Evolutionary conservation across 2,888 invertebrate species (phyloP).

Genomic region (Zaprionus bogoriensis): DNA sequence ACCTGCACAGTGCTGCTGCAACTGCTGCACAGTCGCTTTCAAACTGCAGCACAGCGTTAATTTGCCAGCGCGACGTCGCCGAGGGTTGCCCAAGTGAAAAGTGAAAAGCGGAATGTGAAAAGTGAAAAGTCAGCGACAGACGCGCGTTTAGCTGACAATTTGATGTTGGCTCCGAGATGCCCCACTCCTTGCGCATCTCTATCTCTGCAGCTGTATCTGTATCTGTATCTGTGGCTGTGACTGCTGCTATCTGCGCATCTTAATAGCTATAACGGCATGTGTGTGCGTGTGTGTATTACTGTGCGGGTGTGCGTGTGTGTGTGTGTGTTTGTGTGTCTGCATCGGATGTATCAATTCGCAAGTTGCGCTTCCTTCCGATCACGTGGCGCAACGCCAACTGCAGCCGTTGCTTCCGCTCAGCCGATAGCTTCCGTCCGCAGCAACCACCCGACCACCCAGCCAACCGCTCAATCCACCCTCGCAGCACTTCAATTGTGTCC

Average conservation of each 20-base stretch:
- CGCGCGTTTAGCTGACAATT: constrained; percentile 62
- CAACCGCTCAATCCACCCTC: constrained; percentile 18
- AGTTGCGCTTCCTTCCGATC: constrained; percentile 77
- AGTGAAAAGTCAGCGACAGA: constrained; percentile 66
- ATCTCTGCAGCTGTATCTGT: neutral
- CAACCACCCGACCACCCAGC: constrained; percentile 22
- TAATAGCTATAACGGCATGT: constrained; percentile 9
- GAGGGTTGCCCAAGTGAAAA: neutral
- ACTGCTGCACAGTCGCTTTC: constrained; percentile 14
- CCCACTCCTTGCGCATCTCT: neutral
- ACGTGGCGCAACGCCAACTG: constrained; percentile 69
- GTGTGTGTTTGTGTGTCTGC: constrained; percentile 49
- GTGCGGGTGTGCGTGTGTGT: constrained; percentile 1
- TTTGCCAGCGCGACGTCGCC: neutral
- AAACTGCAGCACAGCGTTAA: constrained; percentile 19
- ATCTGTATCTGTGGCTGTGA: neutral
- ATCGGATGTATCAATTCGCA: constrained; percentile 78
- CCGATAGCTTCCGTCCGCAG: constrained; percentile 75
- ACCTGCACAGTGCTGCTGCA: neutral
- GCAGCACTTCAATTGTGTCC: constrained; percentile 42
- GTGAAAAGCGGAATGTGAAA: constrained; percentile 29
- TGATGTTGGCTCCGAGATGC: constrained; percentile 28
- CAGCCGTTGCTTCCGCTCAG: constrained; percentile 72
- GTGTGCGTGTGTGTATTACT: constrained; percentile 9
- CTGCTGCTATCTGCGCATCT: constrained; percentile 7